Conservation (phyloP, 2,797 vertebrate species). For the Leuciscus waleckii region DNA sequence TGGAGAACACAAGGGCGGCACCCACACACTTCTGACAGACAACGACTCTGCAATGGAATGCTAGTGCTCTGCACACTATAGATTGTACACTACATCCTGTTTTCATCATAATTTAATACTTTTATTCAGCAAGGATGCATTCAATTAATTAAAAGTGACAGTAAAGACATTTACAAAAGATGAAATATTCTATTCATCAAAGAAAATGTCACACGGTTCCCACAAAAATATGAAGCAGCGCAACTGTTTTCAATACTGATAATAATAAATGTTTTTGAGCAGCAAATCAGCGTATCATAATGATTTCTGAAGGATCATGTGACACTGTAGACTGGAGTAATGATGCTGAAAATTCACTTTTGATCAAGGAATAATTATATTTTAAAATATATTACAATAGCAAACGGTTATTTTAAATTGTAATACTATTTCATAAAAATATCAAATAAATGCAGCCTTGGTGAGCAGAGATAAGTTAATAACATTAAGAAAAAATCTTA, state of each 20-base stretch:
- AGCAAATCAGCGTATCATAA: not conserved
- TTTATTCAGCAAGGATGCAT: not conserved
- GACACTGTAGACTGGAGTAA: not conserved
- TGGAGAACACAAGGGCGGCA: not conserved
- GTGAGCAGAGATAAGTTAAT: not conserved
- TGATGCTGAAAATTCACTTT: not conserved
- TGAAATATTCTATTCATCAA: not conserved
- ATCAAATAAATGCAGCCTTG: not conserved
- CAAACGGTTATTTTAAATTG: not conserved
- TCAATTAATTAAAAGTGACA: not conserved
- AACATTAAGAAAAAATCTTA: too few relatives aligned
- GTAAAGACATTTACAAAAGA: not conserved
- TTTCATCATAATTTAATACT: not conserved
- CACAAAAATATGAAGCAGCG: not conserved
- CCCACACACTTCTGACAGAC: not conserved
- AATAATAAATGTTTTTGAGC: not conserved
- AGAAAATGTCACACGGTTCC: not conserved
- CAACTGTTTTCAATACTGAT: not conserved
- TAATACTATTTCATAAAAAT: not conserved
- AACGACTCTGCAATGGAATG: not conserved
- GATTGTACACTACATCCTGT: not conserved
- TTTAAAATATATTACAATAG: not conserved
- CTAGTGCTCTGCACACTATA: not conserved
- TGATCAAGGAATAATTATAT: not conserved
- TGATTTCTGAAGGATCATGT: not conserved